Evolutionary conservation across 2,113 vertebrate genomes (phyloP).

Genomic region (Chinchilla lanigera): DNA sequence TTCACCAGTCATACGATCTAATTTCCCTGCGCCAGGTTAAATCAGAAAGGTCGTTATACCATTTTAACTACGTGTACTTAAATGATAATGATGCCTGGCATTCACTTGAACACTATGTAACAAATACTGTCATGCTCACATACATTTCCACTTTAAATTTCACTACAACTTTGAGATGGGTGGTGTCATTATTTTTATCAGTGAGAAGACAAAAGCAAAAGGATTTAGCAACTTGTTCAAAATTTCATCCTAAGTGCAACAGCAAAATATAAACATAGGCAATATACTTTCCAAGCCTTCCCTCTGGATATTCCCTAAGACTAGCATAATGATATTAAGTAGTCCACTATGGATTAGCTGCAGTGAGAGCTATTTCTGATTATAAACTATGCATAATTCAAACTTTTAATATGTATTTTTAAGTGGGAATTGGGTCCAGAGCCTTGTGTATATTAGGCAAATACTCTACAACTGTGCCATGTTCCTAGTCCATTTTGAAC

Average conservation of each 20-base stretch:
- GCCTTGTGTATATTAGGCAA: no score
- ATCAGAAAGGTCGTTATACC: not conserved
- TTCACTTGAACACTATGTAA: not conserved
- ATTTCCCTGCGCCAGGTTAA: not conserved
- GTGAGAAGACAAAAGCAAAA: not conserved
- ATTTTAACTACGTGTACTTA: not conserved
- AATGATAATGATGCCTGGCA: not conserved
- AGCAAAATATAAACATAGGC: not conserved
- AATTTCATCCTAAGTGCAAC: not conserved
- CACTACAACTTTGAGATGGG: not conserved
- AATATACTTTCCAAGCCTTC: no score
- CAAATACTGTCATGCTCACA: not conserved
- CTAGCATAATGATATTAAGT: not conserved
- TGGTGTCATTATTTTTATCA: not conserved
- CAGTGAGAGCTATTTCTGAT: no score
- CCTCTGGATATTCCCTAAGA: not conserved
- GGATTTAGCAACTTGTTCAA: not conserved
- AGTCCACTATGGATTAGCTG: no score
- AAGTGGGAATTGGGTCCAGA: no score
- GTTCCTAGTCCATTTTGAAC: no score
- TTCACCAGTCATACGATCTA: not conserved
- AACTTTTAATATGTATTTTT: no score
- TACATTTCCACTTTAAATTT: not conserved
- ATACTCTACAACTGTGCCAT: no score
- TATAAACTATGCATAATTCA: no score